These are phyloP conservation scores for Galagoides demidoff DNA, from an alignment of 2,797 vertebrate genomes.

Conservation along the genomic window DNA sequence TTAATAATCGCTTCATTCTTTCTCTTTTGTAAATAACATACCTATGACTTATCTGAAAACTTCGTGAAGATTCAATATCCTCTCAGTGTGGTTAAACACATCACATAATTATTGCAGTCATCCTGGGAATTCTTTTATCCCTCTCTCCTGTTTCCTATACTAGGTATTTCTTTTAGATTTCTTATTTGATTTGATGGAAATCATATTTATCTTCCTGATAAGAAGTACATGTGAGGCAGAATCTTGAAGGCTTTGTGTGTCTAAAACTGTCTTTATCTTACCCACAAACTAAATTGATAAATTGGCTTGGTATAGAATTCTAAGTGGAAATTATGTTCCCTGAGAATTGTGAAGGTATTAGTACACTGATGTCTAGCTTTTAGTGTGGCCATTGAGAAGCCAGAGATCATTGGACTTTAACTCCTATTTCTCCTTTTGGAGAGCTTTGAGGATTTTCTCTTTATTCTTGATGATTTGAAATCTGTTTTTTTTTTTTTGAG, in stretches of 20 bases:
- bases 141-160: neutral
- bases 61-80: neutral
- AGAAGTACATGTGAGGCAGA: neutral
- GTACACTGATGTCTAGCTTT: neutral
- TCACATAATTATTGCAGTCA: neutral
- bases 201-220: slow-evolving; percentile 21
- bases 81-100: neutral
- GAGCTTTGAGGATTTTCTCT: neutral
- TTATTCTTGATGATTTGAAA: neutral
- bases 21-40: neutral
- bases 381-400: neutral
- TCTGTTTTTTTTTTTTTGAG: no score
- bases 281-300: neutral
- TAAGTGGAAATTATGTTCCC: neutral
- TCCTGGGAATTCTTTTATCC: neutral
- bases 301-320: neutral
- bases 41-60: neutral
- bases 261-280: neutral
- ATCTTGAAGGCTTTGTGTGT: neutral
- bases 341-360: neutral
- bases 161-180: neutral
- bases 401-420: neutral
- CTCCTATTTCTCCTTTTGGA: neutral
- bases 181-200: neutral
- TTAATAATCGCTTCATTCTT: neutral